phyloP scores from a whole-genome alignment of 2,797 vertebrate species.

The Varecia variegata region DNA sequence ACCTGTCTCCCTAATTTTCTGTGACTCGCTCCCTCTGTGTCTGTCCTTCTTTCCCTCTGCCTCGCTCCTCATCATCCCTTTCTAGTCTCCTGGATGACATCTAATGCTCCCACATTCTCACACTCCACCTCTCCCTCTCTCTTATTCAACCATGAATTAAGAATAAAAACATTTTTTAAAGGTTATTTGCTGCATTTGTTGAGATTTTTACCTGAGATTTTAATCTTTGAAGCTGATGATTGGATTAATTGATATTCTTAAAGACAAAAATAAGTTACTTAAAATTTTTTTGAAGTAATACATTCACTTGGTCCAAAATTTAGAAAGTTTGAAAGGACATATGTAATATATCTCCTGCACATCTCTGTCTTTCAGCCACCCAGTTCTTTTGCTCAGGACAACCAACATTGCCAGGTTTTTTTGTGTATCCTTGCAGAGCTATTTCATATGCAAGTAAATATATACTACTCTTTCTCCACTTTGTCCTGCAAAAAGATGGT shows the following conservation, averaged over 20 bases:
- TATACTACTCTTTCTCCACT: not conserved
- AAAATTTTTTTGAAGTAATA: not conserved
- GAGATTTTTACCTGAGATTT: not conserved
- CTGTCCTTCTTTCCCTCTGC: not conserved
- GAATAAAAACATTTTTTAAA: not conserved
- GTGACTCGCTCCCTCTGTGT: not conserved
- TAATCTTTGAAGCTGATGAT: not conserved
- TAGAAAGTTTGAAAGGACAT: not conserved
- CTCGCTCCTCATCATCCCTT: not conserved
- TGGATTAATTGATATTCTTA: not conserved
- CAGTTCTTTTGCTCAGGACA: not conserved
- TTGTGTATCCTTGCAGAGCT: not conserved
- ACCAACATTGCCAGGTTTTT: not conserved
- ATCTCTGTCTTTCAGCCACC: not conserved
- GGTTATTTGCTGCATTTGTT: not conserved
- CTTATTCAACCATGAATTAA: not conserved
- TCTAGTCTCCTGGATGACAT: not conserved
- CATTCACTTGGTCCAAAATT: not conserved
- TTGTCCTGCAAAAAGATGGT: not conserved
- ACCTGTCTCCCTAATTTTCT: not conserved
- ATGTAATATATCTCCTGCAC: not conserved
- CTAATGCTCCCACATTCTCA: not conserved
- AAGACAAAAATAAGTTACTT: conserved; percentile 8
- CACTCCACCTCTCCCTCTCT: not conserved
- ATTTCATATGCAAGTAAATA: not conserved